phyloP scores from a whole-genome alignment of 2,797 vertebrate genomes.

The Melanotaenia nigrans region DNA sequence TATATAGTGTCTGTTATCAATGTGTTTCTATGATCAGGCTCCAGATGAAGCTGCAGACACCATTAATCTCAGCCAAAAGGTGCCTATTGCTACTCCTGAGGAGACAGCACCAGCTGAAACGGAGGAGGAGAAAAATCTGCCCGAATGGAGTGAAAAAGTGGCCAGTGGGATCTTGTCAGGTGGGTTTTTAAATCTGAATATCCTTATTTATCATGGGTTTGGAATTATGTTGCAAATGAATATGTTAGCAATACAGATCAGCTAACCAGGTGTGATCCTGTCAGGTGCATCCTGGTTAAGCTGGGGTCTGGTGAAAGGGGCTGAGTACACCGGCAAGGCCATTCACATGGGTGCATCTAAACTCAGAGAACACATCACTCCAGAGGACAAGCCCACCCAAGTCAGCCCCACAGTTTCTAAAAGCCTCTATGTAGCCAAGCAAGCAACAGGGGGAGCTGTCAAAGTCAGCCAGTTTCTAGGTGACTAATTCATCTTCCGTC shows the following conservation, averaged over 20 bases:
- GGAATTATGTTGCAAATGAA: neutral
- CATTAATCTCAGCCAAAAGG: conserved; percentile 90
- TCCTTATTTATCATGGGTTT: neutral
- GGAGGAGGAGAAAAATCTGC: conserved; percentile 82
- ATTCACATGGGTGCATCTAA: conserved; percentile 97
- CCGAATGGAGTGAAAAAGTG: conserved; percentile 98
- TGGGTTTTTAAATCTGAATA: conserved; percentile 46
- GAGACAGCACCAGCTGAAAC: conserved; percentile 66
- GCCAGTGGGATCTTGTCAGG: conserved; percentile 95
- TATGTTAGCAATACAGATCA: neutral
- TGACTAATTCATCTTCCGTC: conserved; percentile 66
- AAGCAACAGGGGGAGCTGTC: conserved; percentile 95
- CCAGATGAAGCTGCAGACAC: conserved; percentile 84
- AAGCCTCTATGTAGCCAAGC: conserved; percentile 94
- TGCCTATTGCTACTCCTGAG: conserved; percentile 76
- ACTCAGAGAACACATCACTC: conserved; percentile 94
- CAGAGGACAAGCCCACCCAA: conserved; percentile 92
- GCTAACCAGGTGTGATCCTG: neutral
- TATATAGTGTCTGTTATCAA: conserved; percentile 8
- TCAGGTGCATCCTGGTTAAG: conserved; percentile 97
- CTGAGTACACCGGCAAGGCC: conserved; percentile 94
- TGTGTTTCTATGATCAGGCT: conserved; percentile 80
- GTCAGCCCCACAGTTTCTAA: conserved; percentile 92
- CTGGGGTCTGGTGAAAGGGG: conserved; percentile 96
- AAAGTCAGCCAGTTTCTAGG: conserved; percentile 98